Evolutionary conservation across 2,797 vertebrate genomes (phyloP), one percentile per base, ranked within the genome.

Genomic region (Pyrocephalus nanus): DNA sequence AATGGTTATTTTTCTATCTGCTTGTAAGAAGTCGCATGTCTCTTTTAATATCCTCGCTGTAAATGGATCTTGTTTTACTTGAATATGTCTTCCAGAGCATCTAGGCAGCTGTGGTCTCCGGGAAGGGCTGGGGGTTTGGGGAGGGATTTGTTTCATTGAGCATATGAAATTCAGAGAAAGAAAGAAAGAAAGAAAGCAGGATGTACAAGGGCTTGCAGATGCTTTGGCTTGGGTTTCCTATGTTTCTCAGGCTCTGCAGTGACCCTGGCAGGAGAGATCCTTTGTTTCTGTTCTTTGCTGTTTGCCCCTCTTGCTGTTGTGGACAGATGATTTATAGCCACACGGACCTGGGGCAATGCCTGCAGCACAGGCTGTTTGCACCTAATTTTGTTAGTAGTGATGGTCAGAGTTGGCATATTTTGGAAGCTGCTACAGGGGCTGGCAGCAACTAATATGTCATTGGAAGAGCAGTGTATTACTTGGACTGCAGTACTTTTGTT

Each of bases 121-220:
- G 74, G 62, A 88, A 83, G 53, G 42, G 60, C 48, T 93, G 26
- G 53, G 38, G 14, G 6, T 38, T 73, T 57, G 12, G 25, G 54
- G 32, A 73, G 29, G 26, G 19, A 51, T 93, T 83, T 53, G 47
- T 91, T 91, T 78, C 15, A 2, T 29, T 67, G 25, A 67, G 60
- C 57, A 15, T 70, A n/a, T 62, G 75, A 81, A 88, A 94, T 86
- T 82, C 45, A 77, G 71, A 16, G 83, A 64, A 93, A 34, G 51
- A 88, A 80, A 69, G 12, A 57, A 86, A 64, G 48, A 22, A 29
- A 61, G 45, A 50, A 80, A 82, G 54, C 21, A 30, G 75, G 74
- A 86, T 87, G 60, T 42, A 67, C 43, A 20, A 43, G 51, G 32
- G 72, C 51, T 90, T 90, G 76, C 95, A 90, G 94, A 95, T 97